These are phyloP conservation scores for Portunus trituberculatus DNA, from an alignment of 1,140 invertebrate genomes.

Conservation along the genomic window DNA sequence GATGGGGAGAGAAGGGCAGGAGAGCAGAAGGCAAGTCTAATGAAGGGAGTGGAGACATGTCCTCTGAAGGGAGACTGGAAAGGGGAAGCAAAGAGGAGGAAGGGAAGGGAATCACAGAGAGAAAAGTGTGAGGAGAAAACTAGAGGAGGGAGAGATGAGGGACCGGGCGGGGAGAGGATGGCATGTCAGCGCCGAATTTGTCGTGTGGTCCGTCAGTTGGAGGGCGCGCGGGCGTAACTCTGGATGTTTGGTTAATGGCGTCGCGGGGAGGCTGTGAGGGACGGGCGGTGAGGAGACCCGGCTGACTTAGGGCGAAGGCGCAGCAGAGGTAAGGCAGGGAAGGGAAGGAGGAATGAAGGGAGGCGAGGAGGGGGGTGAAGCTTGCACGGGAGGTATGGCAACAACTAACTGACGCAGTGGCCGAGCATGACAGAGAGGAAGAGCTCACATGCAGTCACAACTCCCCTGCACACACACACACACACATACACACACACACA, in stretches of 20 bases:
- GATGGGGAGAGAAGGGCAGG: neutral
- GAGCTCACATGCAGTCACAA: constrained; percentile 1
- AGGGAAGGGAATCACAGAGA: neutral
- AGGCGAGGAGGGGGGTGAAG: neutral
- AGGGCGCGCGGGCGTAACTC: constrained; percentile 36
- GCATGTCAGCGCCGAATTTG: constrained; percentile 46
- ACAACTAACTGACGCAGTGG: neutral
- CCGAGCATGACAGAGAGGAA: neutral
- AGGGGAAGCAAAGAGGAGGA: neutral
- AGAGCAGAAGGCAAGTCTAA: neutral
- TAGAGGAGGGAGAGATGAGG: neutral
- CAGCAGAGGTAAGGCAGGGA: neutral
- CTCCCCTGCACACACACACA: constrained; percentile 36
- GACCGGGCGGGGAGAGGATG: neutral
- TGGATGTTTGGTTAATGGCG: constrained; percentile 49
- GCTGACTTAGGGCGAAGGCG: neutral
- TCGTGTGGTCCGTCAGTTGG: constrained; percentile 36
- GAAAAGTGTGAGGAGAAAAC: neutral
- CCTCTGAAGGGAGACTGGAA: neutral
- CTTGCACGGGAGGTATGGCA: neutral
- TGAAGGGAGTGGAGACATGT: neutral
- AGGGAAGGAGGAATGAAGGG: neutral
- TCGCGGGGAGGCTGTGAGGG: constrained; percentile 47
- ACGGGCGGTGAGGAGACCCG: neutral
- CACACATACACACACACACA: constrained; percentile 33